Conservation (phyloP, 2,888 invertebrate species). For the Stenichneumon culpator region DNA sequence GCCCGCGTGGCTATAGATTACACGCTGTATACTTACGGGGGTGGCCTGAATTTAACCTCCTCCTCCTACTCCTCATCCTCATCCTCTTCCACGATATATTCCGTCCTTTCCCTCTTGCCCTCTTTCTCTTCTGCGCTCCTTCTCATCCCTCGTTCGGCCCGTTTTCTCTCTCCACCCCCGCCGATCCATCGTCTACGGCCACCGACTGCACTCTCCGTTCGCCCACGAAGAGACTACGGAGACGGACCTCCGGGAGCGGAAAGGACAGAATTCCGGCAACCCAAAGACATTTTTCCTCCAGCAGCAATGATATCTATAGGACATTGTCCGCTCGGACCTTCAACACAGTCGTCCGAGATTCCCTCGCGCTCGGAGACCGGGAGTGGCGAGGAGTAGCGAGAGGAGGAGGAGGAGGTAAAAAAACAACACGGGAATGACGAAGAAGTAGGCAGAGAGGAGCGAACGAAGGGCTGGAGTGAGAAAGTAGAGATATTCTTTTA, state of each 20-base stretch:
- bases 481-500: constrained; percentile 31
- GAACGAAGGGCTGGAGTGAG: constrained; percentile 53
- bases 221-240: constrained; percentile 9
- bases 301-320: constrained; percentile 38
- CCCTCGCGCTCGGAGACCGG: constrained; percentile 29
- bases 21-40: constrained; percentile 80
- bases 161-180: constrained; percentile 29
- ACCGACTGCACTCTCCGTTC: constrained; percentile 16
- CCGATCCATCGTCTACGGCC: constrained; percentile 35
- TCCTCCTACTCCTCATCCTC: constrained; percentile 36
- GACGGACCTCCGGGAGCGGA: constrained; percentile 49
- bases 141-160: constrained; percentile 52
- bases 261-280: constrained; percentile 73
- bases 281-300: constrained; percentile 78
- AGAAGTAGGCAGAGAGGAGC: constrained; percentile 63
- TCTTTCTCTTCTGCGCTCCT: constrained; percentile 53
- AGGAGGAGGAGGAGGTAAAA: constrained; percentile 45
- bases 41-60: constrained; percentile 82
- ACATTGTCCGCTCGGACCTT: constrained; percentile 54
- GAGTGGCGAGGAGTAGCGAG: constrained; percentile 1
- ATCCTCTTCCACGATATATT: constrained; percentile 60
- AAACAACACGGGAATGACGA: constrained; percentile 65
- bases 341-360: constrained; percentile 51
- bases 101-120: constrained; percentile 49
- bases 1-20: constrained; percentile 76